Evolutionary conservation across 92 coral and sea anemone species (phyloP), one percentile per base, ranked within the genome.

Genomic region (Actinernus sp.): DNA sequence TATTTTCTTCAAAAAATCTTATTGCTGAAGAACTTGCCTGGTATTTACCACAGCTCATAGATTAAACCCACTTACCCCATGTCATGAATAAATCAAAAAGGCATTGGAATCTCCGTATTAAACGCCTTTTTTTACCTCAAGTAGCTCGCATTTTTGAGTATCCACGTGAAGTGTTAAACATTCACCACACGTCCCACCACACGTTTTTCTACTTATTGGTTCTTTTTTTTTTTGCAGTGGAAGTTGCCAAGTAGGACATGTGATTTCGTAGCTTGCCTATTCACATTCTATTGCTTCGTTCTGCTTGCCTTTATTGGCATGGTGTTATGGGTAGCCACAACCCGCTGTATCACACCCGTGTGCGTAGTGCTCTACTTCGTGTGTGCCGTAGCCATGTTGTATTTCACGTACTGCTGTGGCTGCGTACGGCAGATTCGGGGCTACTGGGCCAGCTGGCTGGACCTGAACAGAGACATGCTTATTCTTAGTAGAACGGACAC

Each of bases 321-420:
- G 87, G 87, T 86, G n/a, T 14, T 65, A 8, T 74, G 88, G 88
- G 68, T 86, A 7, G 92, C 92, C 0, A 73, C 79, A 6, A 86
- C 58, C 32, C 65, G 77, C 3, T 86, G 92, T 19, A 33, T 30
- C 5, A 58, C 88, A 13, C 75, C 75, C 23, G 61, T 86, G 46
- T 86, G 92, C 44, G 71, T 86, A 22, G 69, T 72, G 2, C 58
- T 86, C 18, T 86, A 86, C 58, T 86, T 83, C 47, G 63, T 81
- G 3, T 81, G 92, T 37, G 30, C 63, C 26, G 32, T 86, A 22
- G 86, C 92, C 0, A 55, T 86, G 9, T 68, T 70, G 1, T 86
- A 80, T 37, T 67, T 86, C 70, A 49, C 88, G 10, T 86, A 86
- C 27, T 86, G 92, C 62, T 86, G 92, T 62, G 85, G 87, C 16